These are phyloP conservation scores for Hylaeus volcanicus DNA, from an alignment of 1,140 invertebrate genomes.

Conservation along the genomic window DNA sequence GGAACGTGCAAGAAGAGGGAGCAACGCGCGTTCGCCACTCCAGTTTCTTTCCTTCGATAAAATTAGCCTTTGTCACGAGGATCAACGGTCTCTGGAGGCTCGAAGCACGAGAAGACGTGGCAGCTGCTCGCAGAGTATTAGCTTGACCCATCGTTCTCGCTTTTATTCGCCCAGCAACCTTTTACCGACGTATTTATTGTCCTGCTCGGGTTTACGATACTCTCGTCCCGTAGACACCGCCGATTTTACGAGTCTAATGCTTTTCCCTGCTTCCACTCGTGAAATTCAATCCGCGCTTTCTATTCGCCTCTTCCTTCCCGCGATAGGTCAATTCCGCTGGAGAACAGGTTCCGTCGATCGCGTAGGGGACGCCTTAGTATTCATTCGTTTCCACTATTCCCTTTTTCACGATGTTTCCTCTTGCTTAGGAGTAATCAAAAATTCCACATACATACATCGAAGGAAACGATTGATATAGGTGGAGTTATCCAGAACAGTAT, in stretches of 20 bases:
- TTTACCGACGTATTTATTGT: constrained; percentile 54
- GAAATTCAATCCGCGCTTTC: constrained; percentile 15
- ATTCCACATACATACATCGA: no score
- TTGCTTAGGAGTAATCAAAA: no score
- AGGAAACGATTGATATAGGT: no score
- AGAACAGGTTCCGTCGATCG: background rate
- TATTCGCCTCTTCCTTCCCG: no score
- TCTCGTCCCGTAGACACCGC: background rate
- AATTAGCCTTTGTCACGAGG: constrained; percentile 52
- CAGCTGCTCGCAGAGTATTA: constrained; percentile 54
- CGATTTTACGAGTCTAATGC: constrained; percentile 29
- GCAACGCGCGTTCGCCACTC: constrained; percentile 2
- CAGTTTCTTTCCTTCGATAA: constrained; percentile 24
- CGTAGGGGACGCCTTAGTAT: background rate
- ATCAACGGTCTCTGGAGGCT: constrained; percentile 15
- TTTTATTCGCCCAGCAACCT: constrained; percentile 48
- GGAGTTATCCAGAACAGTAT: no score
- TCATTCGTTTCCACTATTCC: background rate
- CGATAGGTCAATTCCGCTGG: background rate
- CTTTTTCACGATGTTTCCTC: no score
- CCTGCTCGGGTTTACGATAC: constrained; percentile 45
- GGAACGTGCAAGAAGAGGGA: no score
- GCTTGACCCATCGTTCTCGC: constrained; percentile 36
- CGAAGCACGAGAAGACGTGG: constrained; percentile 36
- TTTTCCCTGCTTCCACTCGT: background rate